Evolutionary conservation across 2,888 invertebrate genomes (phyloP).

Genomic region (Uropetala carovei): DNA sequence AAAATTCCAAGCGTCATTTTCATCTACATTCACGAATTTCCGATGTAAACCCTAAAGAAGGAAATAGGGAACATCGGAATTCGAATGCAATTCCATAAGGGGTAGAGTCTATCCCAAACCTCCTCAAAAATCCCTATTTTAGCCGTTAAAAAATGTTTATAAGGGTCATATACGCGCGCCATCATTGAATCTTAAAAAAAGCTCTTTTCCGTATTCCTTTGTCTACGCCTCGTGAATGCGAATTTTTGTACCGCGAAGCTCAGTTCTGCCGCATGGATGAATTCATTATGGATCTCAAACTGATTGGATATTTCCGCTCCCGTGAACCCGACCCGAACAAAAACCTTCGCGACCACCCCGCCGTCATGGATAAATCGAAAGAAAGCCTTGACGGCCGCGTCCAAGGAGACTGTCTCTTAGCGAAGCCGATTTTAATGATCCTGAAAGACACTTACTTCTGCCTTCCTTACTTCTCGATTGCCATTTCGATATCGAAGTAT

Average conservation of each 20-base stretch:
- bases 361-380: neutral
- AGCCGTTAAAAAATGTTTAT: neutral
- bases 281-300: slow-evolving; percentile 17
- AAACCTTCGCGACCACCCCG: neutral
- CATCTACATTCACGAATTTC: neutral
- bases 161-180: neutral
- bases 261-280: slow-evolving; percentile 57
- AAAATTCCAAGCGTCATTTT: too few relatives aligned
- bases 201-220: neutral
- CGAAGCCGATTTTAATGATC: neutral
- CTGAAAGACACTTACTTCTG: neutral
- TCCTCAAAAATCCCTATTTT: neutral
- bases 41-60: neutral
- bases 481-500: neutral
- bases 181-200: neutral
- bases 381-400: neutral
- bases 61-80: neutral
- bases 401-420: neutral
- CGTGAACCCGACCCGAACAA: slow-evolving; percentile 25
- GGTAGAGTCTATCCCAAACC: neutral
- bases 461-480: neutral
- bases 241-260: neutral
- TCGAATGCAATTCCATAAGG: neutral
- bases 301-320: slow-evolving; percentile 37
- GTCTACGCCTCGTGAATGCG: neutral